Conservation (phyloP, 2,888 invertebrate species). For the Ochropacha duplaris region DNA sequence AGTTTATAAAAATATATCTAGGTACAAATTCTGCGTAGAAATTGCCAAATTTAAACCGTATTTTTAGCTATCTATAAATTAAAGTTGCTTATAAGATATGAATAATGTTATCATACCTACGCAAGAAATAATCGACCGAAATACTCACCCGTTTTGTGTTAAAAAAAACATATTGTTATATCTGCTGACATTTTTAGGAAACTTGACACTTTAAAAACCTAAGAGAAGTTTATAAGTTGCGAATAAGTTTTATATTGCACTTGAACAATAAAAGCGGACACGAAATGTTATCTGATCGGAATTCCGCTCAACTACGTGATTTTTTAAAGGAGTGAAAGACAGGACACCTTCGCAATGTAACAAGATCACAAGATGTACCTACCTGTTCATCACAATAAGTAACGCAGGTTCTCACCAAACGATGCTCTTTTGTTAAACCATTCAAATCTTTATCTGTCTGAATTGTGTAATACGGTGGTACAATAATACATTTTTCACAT, state of each 20-base stretch:
- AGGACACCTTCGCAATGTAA: conserved; percentile 53
- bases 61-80: too few relatives aligned
- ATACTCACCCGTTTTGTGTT: conserved; percentile 13
- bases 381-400: conserved; percentile 68
- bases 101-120: too few relatives aligned
- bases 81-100: too few relatives aligned
- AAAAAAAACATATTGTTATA: conserved; percentile 7
- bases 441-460: conserved; percentile 11
- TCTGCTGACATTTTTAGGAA: conserved; percentile 43
- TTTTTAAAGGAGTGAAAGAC: conserved; percentile 67
- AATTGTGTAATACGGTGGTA: conserved; percentile 20
- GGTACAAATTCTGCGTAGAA: too few relatives aligned
- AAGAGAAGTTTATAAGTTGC: conserved; percentile 56
- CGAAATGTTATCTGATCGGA: conserved; percentile 77
- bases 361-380: conserved; percentile 73
- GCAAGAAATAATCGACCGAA: conserved; percentile 1
- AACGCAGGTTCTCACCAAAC: conserved; percentile 55
- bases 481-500: background rate
- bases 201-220: conserved; percentile 38
- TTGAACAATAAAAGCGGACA: conserved; percentile 65
- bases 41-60: too few relatives aligned
- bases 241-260: conserved; percentile 54
- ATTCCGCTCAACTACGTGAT: conserved; percentile 58
- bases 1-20: background rate
- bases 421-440: conserved; percentile 46